These are phyloP conservation scores for Pomacea canaliculata DNA, from an alignment of 2,888 invertebrate genomes.

Conservation along the genomic window DNA sequence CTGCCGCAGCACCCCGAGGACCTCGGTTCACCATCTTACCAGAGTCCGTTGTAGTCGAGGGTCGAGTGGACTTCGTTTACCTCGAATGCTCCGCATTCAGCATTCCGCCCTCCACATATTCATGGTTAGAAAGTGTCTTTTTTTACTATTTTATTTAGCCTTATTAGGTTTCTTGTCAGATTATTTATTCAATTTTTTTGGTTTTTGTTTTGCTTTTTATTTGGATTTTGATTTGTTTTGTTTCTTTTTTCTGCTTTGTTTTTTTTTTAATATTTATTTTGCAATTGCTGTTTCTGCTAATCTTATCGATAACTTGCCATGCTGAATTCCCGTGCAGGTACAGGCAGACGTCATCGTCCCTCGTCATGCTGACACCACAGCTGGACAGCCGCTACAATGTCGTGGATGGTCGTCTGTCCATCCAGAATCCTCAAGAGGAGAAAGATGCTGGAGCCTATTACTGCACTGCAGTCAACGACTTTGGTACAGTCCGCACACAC, in stretches of 20 bases:
- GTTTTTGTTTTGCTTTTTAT: neutral
- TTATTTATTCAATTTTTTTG: neutral
- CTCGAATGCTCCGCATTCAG: constrained; percentile 74
- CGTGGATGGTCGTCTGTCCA: constrained; percentile 91
- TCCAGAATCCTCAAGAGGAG: constrained; percentile 82
- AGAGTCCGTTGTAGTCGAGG: constrained; percentile 81
- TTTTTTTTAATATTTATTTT: neutral
- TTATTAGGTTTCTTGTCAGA: neutral
- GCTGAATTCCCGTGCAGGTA: constrained; percentile 4
- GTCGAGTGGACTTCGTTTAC: constrained; percentile 72
- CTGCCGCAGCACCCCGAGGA: constrained; percentile 84
- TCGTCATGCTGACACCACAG: constrained; percentile 32
- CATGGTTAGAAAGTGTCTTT: constrained; percentile 80
- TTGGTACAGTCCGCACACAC: constrained; percentile 89
- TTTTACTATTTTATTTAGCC: neutral
- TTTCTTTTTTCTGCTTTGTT: neutral
- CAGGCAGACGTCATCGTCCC: neutral
- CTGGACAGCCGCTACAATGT: constrained; percentile 82
- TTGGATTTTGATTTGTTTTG: neutral
- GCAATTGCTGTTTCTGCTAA: no score
- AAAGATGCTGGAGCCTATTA: constrained; percentile 89
- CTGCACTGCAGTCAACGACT: constrained; percentile 88
- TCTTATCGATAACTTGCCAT: no score
- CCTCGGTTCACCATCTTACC: constrained; percentile 91
- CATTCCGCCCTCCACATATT: constrained; percentile 88